Percentiles rank a stretch among this genome's conserved stretches.
These are phyloP conservation scores for Onychostoma macrolepis DNA, from an alignment of 2,113 vertebrate species.

Conservation along the genomic window DNA sequence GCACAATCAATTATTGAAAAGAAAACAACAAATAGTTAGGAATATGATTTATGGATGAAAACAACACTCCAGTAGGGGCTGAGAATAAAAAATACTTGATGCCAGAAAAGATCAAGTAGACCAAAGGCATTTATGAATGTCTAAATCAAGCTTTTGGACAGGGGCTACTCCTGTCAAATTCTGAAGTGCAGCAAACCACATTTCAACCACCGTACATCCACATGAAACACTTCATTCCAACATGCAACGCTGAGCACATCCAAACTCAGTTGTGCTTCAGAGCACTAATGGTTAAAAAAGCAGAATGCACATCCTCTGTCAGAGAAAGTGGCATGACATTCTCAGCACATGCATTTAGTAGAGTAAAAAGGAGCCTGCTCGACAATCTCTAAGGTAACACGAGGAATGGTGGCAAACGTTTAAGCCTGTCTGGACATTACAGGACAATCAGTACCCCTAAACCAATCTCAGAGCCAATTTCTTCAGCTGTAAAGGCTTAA, in stretches of 20 bases:
- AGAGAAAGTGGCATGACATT: not conserved
- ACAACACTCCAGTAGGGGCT: not conserved
- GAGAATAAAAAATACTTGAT: not conserved
- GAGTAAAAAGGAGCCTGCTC: not conserved
- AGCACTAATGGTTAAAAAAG: conserved; percentile 23
- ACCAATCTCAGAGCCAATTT: conserved; percentile 15
- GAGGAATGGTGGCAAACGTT: not conserved
- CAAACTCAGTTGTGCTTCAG: not conserved
- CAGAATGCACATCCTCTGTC: conserved; percentile 1
- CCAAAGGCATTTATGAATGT: not conserved
- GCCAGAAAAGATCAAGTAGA: not conserved
- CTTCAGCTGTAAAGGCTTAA: not conserved
- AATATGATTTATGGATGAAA: conserved; percentile 30
- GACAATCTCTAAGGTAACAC: not conserved
- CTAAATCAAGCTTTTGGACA: not conserved
- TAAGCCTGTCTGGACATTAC: conserved; percentile 1
- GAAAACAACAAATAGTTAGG: conserved; percentile 1
- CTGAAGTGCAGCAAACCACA: not conserved
- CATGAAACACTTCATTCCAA: conserved; percentile 2
- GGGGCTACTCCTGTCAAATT: conserved; percentile 17
- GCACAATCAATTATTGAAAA: conserved; percentile 39
- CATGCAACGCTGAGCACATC: conserved; percentile 18
- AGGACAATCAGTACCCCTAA: not conserved
- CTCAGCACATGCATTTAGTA: not conserved
- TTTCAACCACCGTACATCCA: not conserved